Percentiles rank a stretch among this genome's conserved stretches.
Conservation (phyloP, 2,113 vertebrate genomes). For the Larimichthys polyactis region DNA sequence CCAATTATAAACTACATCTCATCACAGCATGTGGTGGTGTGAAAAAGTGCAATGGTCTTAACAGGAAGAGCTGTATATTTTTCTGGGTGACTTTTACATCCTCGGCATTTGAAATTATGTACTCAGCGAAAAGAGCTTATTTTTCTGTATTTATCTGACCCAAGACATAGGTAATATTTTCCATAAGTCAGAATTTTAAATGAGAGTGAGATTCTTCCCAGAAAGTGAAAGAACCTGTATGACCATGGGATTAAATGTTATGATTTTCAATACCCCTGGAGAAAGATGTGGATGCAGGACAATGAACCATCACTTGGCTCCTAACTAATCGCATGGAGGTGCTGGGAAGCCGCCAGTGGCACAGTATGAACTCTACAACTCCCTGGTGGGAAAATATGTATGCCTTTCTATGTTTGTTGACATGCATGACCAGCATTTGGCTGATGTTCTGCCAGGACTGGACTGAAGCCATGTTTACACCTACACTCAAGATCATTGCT, state of each 20-base stretch:
- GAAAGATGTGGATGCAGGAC: background rate
- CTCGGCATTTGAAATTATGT: constrained; percentile 64
- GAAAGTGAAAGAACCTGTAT: background rate
- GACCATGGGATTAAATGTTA: background rate
- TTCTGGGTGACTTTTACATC: constrained; percentile 61
- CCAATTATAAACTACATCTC: background rate
- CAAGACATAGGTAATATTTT: constrained; percentile 35
- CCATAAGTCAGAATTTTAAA: constrained; percentile 15
- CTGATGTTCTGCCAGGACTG: constrained; percentile 23
- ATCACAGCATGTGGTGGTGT: background rate
- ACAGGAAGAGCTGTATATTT: constrained; percentile 39
- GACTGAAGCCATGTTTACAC: constrained; percentile 14
- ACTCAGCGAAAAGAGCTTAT: constrained; percentile 51
- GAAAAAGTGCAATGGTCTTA: constrained; percentile 8
- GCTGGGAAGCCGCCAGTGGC: constrained; percentile 14
- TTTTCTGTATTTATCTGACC: constrained; percentile 41
- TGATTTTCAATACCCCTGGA: background rate
- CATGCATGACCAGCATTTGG: constrained; percentile 17
- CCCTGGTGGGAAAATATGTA: constrained; percentile 15
- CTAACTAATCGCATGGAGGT: background rate
- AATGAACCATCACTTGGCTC: background rate
- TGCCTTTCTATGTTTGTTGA: constrained; percentile 13
- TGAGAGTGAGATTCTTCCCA: background rate
- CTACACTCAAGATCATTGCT: background rate
- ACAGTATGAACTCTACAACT: constrained; percentile 13